Evolutionary conservation across 2,113 vertebrate genomes (phyloP), one percentile per base, ranked within the genome.

Genomic region (Amia ocellicauda): DNA sequence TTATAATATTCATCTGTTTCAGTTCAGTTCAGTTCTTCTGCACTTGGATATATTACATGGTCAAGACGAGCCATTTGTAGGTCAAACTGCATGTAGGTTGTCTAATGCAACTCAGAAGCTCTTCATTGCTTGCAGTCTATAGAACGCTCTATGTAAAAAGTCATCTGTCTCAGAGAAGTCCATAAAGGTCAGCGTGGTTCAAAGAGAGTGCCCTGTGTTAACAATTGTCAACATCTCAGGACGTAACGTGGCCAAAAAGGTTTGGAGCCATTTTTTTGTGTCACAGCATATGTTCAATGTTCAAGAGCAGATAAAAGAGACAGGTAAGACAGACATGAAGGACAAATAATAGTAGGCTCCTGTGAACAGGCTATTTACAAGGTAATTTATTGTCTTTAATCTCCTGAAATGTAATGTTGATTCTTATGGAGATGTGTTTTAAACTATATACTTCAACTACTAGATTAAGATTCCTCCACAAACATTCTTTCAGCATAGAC

Each of bases 141-240:
- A 54, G 19, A 5, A 27, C 10, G 51, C 51, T 24, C 24, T 54
- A 22, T 54, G 22, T 54, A 20, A 54, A 54, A 54, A 22, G 22
- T 54, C 51, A 54, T 62, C 26, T 61, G 59, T 72, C 60, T 31
- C 49, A 22, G 59, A 77, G 74, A 74, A 71, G 75, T 79, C 78
- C 72, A 59, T 62, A 83, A 83, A 85, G 80, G 80, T 83, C 78
- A 83, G 31, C 9, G 56, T 42, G 53, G 68, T 54, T 54, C 51
- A 27, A 22, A 27, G 51, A 54, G 51, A 54, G 51, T 24, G 51
- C 22, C 19, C 51, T 24, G 5, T 23, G 51, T 54, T 54, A 54
- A 54, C 22, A 9, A 19, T 23, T 54, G 51, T 54, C 51, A 54
- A 27, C 19, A 23, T 54, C 51, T 54, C 5, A 19, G 10, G 24